Conservation (phyloP, 2,888 invertebrate species). For the Acleris literana region DNA sequence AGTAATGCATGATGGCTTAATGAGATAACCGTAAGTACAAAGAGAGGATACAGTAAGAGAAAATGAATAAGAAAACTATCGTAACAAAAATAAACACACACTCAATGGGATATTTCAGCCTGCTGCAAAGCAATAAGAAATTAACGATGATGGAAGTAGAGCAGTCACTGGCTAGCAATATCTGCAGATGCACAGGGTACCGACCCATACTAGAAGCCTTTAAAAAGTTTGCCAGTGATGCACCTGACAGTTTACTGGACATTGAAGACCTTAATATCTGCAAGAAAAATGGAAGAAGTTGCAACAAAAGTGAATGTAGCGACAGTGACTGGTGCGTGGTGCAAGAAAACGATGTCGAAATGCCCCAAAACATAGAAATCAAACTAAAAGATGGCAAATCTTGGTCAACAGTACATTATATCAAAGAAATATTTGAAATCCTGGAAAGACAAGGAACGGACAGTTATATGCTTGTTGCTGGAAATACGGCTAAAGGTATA, state of each 20-base stretch:
- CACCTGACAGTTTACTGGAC: slow-evolving; percentile 55
- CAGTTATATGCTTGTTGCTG: slow-evolving; percentile 86
- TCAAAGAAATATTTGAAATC: slow-evolving; percentile 79
- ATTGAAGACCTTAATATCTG: slow-evolving; percentile 64
- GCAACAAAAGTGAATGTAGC: slow-evolving; percentile 45
- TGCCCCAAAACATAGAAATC: slow-evolving; percentile 50
- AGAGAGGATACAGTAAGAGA: no score
- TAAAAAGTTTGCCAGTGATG: slow-evolving; percentile 83
- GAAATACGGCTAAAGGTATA: slow-evolving; percentile 88
- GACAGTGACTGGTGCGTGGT: slow-evolving; percentile 60
- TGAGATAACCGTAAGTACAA: no score
- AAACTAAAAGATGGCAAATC: slow-evolving; percentile 60
- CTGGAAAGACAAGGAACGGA: slow-evolving; percentile 59
- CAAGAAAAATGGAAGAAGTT: slow-evolving; percentile 48
- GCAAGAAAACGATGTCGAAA: slow-evolving; percentile 47
- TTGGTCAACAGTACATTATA: slow-evolving; percentile 80
- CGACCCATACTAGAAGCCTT: slow-evolving; percentile 86
- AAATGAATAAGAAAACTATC: no score
- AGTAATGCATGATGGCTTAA: no score
- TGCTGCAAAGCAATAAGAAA: slow-evolving; percentile 51
- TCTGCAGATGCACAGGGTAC: slow-evolving; percentile 89
- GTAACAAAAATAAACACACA: no score
- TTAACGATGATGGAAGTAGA: slow-evolving; percentile 86
- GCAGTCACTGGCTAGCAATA: slow-evolving; percentile 87
- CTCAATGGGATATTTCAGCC: slow-evolving; percentile 42